A percentile compares a stretch with the other conserved stretches of the same genome.
Conservation (phyloP, 1,140 invertebrate genomes). For the Drosophila baimaii region DNA sequence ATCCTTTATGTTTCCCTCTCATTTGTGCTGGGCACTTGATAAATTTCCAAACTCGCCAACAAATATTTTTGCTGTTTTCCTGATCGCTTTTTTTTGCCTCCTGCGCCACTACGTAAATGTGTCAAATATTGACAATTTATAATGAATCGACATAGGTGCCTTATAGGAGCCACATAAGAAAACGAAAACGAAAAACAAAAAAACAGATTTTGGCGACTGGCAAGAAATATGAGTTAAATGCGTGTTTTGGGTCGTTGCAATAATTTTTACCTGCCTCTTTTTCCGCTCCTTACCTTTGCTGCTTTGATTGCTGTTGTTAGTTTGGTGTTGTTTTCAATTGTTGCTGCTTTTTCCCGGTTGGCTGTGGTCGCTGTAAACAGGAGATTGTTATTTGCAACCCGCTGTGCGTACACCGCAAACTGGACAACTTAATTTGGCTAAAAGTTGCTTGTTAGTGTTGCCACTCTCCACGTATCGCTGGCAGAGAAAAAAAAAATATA, state of each 20-base stretch:
- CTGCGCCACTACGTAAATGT: conserved; percentile 71
- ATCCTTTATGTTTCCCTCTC: not conserved
- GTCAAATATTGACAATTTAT: conserved; percentile 82
- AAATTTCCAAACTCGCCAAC: conserved; percentile 47
- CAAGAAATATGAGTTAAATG: conserved; percentile 80
- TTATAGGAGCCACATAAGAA: conserved; percentile 33
- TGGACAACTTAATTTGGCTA: conserved; percentile 82
- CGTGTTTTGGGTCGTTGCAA: conserved; percentile 74
- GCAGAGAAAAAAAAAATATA: not conserved
- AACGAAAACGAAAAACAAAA: conserved; percentile 4
- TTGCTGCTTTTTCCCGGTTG: conserved; percentile 33
- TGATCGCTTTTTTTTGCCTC: conserved; percentile 50
- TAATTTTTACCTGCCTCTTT: conserved; percentile 52
- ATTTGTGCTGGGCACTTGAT: conserved; percentile 46
- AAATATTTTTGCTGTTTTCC: conserved; percentile 46
- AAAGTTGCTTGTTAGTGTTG: conserved; percentile 79
- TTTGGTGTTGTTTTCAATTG: conserved; percentile 39
- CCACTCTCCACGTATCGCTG: conserved; percentile 21
- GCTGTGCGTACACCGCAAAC: conserved; percentile 81
- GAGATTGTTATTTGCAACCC: conserved; percentile 81
- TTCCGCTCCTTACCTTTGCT: conserved; percentile 27
- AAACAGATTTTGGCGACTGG: conserved; percentile 55
- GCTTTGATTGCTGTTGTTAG: conserved; percentile 50
- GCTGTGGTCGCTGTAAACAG: conserved; percentile 75
- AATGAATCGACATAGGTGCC: conserved; percentile 72